These are phyloP conservation scores for Aleiodes testaceus DNA, from an alignment of 2,888 invertebrate genomes.

Conservation along the genomic window DNA sequence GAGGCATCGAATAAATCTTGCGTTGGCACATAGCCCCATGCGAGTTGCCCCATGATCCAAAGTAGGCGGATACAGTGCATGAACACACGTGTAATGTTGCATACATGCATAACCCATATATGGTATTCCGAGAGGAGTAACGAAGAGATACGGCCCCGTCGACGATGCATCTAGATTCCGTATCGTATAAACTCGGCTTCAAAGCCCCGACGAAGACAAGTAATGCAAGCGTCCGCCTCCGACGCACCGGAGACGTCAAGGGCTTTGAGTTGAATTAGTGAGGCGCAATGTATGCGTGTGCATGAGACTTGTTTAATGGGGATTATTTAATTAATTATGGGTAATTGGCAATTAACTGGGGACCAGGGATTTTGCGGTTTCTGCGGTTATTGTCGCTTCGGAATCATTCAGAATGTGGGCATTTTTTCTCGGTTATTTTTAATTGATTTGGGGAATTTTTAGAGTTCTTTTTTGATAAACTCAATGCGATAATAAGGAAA, in stretches of 20 bases:
- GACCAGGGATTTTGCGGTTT: slow-evolving; percentile 36
- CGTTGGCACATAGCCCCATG: slow-evolving; percentile 14
- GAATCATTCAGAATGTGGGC: neutral
- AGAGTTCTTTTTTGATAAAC: no score
- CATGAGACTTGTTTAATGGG: slow-evolving; percentile 54
- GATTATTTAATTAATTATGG: slow-evolving; percentile 67
- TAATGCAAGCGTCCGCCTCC: slow-evolving; percentile 12
- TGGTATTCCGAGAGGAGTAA: slow-evolving; percentile 39
- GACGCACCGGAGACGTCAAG: slow-evolving; percentile 14
- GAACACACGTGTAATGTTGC: neutral
- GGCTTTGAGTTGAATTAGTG: neutral
- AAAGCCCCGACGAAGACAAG: slow-evolving; percentile 22
- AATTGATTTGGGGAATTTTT: neutral
- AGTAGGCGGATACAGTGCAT: neutral
- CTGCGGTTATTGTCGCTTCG: slow-evolving; percentile 26
- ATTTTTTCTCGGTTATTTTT: no score
- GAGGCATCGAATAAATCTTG: slow-evolving; percentile 25
- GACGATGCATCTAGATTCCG: slow-evolving; percentile 43
- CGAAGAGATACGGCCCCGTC: slow-evolving; percentile 51
- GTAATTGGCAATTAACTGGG: slow-evolving; percentile 65
- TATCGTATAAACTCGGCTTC: slow-evolving; percentile 16
- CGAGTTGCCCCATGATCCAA: slow-evolving; percentile 31
- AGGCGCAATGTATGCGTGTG: slow-evolving; percentile 7
- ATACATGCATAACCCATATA: neutral
- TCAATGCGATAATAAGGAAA: neutral